Evolutionary conservation across 1,140 invertebrate species (phyloP).

Genomic region (Dinoponera quadriceps): DNA sequence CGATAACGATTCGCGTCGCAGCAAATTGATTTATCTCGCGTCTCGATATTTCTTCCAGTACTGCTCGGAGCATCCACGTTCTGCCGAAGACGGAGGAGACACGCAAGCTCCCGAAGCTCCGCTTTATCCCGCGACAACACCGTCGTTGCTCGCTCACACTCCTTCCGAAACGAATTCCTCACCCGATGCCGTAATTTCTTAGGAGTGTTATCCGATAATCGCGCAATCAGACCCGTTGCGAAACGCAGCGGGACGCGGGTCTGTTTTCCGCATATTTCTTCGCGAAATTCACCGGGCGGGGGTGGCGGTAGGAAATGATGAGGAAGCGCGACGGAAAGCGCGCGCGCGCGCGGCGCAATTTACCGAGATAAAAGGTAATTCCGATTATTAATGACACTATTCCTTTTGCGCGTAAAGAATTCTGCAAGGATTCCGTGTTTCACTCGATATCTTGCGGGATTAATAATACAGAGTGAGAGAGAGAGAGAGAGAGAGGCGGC

Average conservation of each 20-base stretch:
- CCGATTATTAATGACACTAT: conserved; percentile 71
- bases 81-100: not conserved
- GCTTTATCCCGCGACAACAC: not conserved
- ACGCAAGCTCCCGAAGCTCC: not conserved
- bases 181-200: not conserved
- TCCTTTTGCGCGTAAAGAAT: conserved; percentile 67
- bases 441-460: conserved; percentile 64
- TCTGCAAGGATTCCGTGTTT: conserved; percentile 67
- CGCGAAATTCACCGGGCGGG: not conserved
- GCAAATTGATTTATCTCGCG: not conserved
- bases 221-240: not conserved
- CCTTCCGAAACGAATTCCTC: not conserved
- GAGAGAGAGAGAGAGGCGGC: not conserved
- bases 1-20: not conserved
- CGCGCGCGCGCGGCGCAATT: conserved; percentile 49
- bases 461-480: conserved; percentile 51
- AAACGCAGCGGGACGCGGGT: not conserved
- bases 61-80: not conserved
- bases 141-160: not conserved
- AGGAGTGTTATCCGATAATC: not conserved
- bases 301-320: conserved; percentile 34
- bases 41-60: not conserved
- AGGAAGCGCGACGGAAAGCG: conserved; percentile 52
- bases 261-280: conserved; percentile 45
- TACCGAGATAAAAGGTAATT: conserved; percentile 70